phyloP scores from a whole-genome alignment of 2,797 vertebrate genomes.

The Eurystomus glaucurus region DNA sequence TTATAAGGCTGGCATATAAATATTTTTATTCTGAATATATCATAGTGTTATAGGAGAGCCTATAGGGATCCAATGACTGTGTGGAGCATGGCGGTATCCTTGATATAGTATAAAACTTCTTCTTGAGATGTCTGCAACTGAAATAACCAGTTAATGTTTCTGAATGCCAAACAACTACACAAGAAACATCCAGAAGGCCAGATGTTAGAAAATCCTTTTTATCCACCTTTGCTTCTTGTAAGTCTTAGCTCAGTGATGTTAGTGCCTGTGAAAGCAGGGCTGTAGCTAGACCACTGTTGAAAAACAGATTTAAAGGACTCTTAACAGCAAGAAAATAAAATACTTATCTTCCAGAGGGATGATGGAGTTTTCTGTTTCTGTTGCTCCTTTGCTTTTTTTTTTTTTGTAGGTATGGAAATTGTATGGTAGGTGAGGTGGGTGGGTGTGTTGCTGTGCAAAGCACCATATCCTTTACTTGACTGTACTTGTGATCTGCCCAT shows the following conservation, averaged over 20 bases:
- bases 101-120: not conserved
- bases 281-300: not conserved
- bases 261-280: not conserved
- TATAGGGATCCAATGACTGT: not conserved
- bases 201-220: slow-evolving; percentile 45
- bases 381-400: not conserved
- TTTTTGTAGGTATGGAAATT: not conserved
- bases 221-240: not conserved
- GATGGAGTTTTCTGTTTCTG: not conserved
- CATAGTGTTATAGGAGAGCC: not conserved
- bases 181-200: slow-evolving; percentile 1
- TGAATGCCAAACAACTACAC: not conserved
- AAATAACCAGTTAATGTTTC: not conserved
- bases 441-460: not conserved
- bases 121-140: not conserved
- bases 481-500: not conserved
- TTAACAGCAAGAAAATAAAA: not conserved
- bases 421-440: not conserved
- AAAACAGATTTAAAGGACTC: not conserved
- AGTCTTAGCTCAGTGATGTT: not conserved
- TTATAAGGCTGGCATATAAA: not conserved
- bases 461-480: not conserved
- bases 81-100: not conserved
- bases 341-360: not conserved
- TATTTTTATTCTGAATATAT: not conserved